phyloP scores from a whole-genome alignment of 2,113 vertebrate genomes.

The Aramus guarauna region DNA sequence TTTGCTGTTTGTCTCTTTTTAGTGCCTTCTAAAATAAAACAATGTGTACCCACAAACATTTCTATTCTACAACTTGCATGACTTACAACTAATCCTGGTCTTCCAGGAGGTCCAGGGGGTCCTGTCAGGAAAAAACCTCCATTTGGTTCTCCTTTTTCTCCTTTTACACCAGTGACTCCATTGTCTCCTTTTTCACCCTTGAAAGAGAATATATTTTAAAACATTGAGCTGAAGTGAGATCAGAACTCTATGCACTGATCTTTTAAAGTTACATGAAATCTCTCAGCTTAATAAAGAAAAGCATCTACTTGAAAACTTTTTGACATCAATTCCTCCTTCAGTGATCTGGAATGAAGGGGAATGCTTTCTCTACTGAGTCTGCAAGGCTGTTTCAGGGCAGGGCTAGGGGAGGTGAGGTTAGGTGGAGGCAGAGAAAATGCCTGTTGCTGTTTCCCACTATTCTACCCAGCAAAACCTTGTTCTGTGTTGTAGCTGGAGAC shows the following conservation, averaged over 20 bases:
- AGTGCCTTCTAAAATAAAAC: neutral
- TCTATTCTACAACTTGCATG: neutral
- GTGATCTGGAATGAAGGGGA: neutral
- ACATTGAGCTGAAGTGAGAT: neutral
- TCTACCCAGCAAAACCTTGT: neutral
- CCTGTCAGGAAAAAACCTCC: slow-evolving; percentile 68
- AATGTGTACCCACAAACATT: neutral
- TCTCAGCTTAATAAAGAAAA: neutral
- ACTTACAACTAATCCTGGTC: slow-evolving; percentile 83
- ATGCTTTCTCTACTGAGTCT: neutral
- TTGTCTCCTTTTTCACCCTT: slow-evolving; percentile 78
- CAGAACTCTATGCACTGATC: neutral
- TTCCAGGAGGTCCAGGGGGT: slow-evolving; percentile 81
- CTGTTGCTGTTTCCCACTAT: neutral
- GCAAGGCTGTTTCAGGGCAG: neutral
- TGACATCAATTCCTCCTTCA: neutral
- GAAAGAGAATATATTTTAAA: slow-evolving; percentile 15
- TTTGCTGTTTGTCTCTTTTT: neutral
- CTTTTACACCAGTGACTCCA: slow-evolving; percentile 78
- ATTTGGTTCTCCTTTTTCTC: slow-evolving; percentile 82
- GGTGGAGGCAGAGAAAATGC: neutral
- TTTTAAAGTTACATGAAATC: neutral
- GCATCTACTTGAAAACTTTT: neutral
- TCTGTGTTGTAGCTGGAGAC: neutral
- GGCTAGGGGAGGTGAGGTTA: neutral